Base-by-base conservation (phyloP, 2,113 vertebrate genomes). In the Bombycilla garrulus region DNA sequence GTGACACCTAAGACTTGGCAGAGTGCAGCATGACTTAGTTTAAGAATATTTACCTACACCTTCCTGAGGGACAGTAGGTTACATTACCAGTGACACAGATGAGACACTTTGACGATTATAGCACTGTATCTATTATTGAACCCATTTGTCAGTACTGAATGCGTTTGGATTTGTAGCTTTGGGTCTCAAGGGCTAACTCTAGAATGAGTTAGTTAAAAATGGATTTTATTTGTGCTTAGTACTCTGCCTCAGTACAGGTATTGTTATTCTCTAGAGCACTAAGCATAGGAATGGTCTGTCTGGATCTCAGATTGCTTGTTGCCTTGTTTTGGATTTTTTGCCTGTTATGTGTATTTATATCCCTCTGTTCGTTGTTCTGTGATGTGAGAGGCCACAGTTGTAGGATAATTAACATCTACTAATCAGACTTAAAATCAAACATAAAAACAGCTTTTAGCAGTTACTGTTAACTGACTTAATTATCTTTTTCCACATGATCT, bases 171-270 rank as follows among this genome's bases (percentile, higher is more conserved):
- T 45, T 50, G 28, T 79, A 90, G 54, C 50, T 81, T 69, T 67
- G 38, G 36, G 23, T 54, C 86, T 90, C 79, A 69, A 61, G 38
- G 60, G 81, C 72, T 96, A 70, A 74, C 50, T 64, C 38, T 80
- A 54, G 70, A 88, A 91, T 40, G 51, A 92, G 15, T 81, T 91
- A 82, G 69, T 92, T 94, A 78, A 92, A 64, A 85, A 91, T 72
- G 70, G n/a, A 50, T 92, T 79, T 81, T 62, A 54, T 84, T 81
- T 85, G 18, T 31, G 21, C 90, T 84, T 67, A 47, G 66, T 69
- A 35, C 28, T 50, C 20, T 84, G 15, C 66, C 88, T 92, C 50
- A 56, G n/a, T 44, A 60, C 11, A 56, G 44, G 17, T 72, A 53
- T 4, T 82, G 47, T 77, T 70, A 20, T 72, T 69, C 45, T 44